These are phyloP conservation scores for Muscina levida DNA, from an alignment of 2,888 invertebrate species.

Conservation along the genomic window DNA sequence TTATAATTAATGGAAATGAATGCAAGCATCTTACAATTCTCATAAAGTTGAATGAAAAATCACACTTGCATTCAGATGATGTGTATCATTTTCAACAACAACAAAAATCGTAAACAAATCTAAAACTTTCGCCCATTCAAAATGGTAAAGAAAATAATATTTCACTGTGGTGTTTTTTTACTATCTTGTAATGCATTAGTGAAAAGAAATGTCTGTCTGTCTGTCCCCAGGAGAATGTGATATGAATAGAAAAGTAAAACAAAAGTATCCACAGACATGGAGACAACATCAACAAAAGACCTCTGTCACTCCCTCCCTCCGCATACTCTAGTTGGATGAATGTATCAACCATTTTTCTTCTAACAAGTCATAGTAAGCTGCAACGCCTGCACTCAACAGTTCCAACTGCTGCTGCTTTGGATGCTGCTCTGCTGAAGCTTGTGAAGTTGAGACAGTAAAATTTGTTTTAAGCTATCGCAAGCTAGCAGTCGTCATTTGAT, in stretches of 20 bases:
- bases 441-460: neutral
- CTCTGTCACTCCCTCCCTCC: too few relatives aligned
- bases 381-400: slow-evolving; percentile 11
- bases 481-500: slow-evolving; percentile 10
- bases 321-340: neutral
- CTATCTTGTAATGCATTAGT: neutral
- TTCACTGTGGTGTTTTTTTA: slow-evolving; percentile 7
- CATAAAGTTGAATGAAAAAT: too few relatives aligned
- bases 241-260: neutral
- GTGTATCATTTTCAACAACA: neutral
- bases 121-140: slow-evolving; percentile 28
- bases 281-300: neutral
- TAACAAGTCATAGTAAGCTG: neutral
- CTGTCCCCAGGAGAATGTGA: neutral
- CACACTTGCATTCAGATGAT: neutral
- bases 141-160: slow-evolving; percentile 14
- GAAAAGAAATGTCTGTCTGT: neutral
- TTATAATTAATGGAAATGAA: neutral
- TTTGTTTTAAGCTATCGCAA: neutral
- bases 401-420: neutral
- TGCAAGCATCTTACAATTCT: neutral
- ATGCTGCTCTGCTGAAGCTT: neutral
- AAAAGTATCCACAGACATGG: slow-evolving; percentile 1
- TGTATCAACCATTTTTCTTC: neutral
- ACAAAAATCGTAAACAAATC: too few relatives aligned